Conservation (phyloP, 37 sponge, comb jelly and placozoan species). For the Oscarella lobularis region DNA sequence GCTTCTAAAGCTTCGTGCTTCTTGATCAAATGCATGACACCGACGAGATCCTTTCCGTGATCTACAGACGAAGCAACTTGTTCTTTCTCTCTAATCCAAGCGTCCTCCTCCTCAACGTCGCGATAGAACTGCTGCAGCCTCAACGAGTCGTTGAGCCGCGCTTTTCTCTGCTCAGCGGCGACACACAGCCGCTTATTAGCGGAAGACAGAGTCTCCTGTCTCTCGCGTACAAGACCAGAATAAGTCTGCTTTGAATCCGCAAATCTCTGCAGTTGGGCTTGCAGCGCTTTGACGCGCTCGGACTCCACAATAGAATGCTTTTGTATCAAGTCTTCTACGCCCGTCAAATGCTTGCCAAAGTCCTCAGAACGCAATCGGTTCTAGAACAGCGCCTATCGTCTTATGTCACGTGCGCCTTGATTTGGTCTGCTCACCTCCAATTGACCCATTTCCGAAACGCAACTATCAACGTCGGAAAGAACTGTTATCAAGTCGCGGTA, state of each 20-base stretch:
- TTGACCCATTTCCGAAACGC: slow-evolving; percentile 51
- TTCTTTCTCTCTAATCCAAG: slow-evolving; percentile 89
- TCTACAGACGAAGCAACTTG: slow-evolving; percentile 46
- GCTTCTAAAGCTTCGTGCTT: slow-evolving; percentile 63
- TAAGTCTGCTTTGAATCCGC: slow-evolving; percentile 25
- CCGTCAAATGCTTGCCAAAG: slow-evolving; percentile 81
- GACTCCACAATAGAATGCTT: slow-evolving; percentile 72
- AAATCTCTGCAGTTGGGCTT: slow-evolving; percentile 23
- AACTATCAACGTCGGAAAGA: slow-evolving; percentile 72
- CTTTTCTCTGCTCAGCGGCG: background rate
- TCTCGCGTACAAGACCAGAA: slow-evolving; percentile 27
- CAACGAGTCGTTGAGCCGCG: slow-evolving; percentile 3
- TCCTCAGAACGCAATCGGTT: slow-evolving; percentile 63
- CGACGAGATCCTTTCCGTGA: slow-evolving; percentile 54
- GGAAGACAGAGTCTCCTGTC: slow-evolving; percentile 17
- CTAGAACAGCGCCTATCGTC: too few species aligned
- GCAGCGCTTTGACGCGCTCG: slow-evolving; percentile 50
- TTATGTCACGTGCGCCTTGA: too few species aligned
- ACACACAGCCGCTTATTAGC: background rate
- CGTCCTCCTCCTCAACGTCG: slow-evolving; percentile 83
- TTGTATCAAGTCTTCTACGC: slow-evolving; percentile 85
- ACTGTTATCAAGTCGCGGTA: slow-evolving; percentile 67
- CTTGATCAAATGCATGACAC: slow-evolving; percentile 29
- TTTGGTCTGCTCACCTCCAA: slow-evolving; percentile 53
- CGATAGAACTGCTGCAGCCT: slow-evolving; percentile 78